Base-by-base conservation (phyloP, 2,113 vertebrate genomes). In the Salvelinus alpinus region DNA sequence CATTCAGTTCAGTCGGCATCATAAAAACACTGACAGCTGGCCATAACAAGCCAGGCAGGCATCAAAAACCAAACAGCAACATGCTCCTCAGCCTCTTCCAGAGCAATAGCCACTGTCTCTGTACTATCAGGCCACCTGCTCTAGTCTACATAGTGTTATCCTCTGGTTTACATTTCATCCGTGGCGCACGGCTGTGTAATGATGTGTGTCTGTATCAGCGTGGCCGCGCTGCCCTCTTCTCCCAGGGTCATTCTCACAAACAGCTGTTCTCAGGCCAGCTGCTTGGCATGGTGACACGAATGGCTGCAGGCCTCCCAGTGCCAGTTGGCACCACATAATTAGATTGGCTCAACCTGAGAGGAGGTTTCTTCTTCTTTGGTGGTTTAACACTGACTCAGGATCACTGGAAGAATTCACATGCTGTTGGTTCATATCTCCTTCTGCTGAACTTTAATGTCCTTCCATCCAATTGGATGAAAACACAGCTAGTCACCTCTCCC, bases 201-300 rank as follows among this genome's bases (percentile, higher is more conserved):
- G 81, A 82, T 87, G 76, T 59, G 74, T 75, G 66, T 12, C 78
- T 66, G 64, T 82, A 78, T 84, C 74, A 9, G 62, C 14, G 64
- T 64, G 78, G 75, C 74, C 47, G 0, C 5, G 80, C 34, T 79
- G 83, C 80, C 84, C 83, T 74, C 14, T 79, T 78, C 78, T 60
- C 82, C 68, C 60, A 69, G 83, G 87, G 79, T 88, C 83, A 81
- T 79, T 75, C 69, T 84, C 75, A 72, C 64, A 29, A 14, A 25
- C 86, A 88, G 86, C 84, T 88, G 88, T 82, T 90, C 85, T 74
- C 82, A 81, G 31, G 31, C 78, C 87, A 89, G 87, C 81, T 87
- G 85, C 68, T 80, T 70, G 3, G 34, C 62, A 24, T 74, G 78
- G 79, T 71, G 38, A 38, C 38, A 38, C 8, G 38, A 9, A 38